These are phyloP conservation scores for Chloroceryle inda DNA, from an alignment of 2,797 vertebrate genomes.

Conservation along the genomic window DNA sequence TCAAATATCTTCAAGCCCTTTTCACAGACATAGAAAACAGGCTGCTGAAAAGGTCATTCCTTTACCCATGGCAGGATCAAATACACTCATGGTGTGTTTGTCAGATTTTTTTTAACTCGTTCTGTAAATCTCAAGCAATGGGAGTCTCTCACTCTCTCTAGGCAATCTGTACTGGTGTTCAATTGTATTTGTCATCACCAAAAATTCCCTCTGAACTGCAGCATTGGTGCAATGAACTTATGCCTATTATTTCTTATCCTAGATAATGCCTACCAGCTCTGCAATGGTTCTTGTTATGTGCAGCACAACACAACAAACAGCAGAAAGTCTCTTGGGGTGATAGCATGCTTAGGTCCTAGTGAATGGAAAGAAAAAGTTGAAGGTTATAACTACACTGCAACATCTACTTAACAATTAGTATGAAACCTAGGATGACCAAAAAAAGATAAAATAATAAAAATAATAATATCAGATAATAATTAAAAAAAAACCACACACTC, in stretches of 20 bases:
- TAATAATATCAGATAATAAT: no score
- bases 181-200: not conserved
- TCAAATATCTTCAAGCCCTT: not conserved
- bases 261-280: not conserved
- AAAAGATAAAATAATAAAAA: not conserved
- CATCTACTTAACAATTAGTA: not conserved
- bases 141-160: not conserved
- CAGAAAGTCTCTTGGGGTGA: not conserved
- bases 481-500: no score
- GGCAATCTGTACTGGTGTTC: not conserved
- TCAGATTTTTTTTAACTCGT: not conserved
- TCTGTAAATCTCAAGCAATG: not conserved
- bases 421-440: not conserved
- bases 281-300: not conserved
- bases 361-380: not conserved
- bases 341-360: fast-evolving
- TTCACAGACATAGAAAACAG: not conserved
- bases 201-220: not conserved
- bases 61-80: not conserved
- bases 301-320: not conserved
- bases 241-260: not conserved
- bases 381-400: not conserved
- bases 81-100: not conserved
- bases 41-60: not conserved
- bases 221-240: not conserved